Percentiles rank a stretch among this genome's conserved stretches.
Conservation (phyloP, 2,797 vertebrate genomes). For the Spheniscus humboldti region DNA sequence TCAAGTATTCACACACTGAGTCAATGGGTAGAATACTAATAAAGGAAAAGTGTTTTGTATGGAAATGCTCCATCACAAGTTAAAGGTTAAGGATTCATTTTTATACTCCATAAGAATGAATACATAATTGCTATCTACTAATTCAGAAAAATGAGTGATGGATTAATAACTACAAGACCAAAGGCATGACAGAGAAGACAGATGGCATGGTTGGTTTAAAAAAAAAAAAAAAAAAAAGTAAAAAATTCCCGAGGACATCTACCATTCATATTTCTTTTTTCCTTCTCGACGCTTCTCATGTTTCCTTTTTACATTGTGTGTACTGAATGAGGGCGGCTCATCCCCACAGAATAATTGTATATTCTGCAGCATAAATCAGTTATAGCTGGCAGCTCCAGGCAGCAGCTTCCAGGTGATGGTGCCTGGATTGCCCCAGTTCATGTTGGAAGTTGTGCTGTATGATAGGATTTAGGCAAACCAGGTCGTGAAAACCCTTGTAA, state of each 20-base stretch:
- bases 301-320: background rate
- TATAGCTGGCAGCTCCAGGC: background rate
- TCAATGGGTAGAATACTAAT: background rate
- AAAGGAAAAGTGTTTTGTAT: background rate
- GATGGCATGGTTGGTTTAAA: background rate
- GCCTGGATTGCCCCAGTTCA: rapidly evolving
- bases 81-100: conserved; percentile 4
- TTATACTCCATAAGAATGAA: background rate
- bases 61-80: background rate
- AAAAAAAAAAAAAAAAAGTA: background rate
- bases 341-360: rapidly evolving
- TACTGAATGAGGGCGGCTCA: rapidly evolving
- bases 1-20: background rate
- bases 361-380: background rate
- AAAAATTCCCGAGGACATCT: background rate
- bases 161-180: background rate
- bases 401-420: background rate
- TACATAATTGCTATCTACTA: background rate
- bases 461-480: background rate
- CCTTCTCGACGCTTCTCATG: background rate
- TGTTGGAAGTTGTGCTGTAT: background rate
- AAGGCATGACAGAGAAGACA: background rate
- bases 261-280: background rate
- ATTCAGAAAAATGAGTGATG: background rate
- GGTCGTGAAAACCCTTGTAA: background rate